Base-by-base conservation (phyloP, 2,888 invertebrate species). In the Helobdella robusta region DNA sequence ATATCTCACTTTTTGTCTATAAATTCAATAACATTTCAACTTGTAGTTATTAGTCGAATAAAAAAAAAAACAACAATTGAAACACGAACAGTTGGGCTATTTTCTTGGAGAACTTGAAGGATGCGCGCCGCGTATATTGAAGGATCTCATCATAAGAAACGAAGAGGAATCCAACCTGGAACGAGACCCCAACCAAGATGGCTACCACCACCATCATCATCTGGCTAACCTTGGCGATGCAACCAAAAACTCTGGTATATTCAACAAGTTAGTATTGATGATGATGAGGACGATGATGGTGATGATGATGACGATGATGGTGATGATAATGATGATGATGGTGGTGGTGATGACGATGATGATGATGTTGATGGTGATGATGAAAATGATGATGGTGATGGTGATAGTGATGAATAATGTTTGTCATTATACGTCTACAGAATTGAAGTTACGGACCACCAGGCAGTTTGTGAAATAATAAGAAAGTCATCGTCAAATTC, bases 101-200 rank as follows among this genome's bases (percentile, higher is more conserved):
- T 93, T 94, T 81, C 92, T 93, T 75, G 93, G 93, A 0, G 89
- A 91, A 80, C 88, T 92, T 50, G 92, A 93, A 77, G 91, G 91
- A 5, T 62, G 54, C 15, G 59, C 67, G 3, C 65, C 67, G 30
- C 65, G 66, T 3, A 35, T 71, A 34, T 68, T 70, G 68, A 65
- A 67, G 20, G 65, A 68, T 54, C 60, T 70, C 25, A 65, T 68
- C n/a, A 52, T 68, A 2, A 54, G 52, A 18, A 28, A 36, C 28
- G 63, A 44, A 48, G 59, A 48, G 3, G 46, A 65, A 8, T 23
- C 40, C 30, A 25, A 34, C 50, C 23, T 28, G 18, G n/a, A n/a
- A n/a, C n/a, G n/a, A 25, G 63, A 52, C 50, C 28, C 8, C n/a
- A 11, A 32, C 3, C 30, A 54, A 54, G 32, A 28, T 32, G 23